phyloP scores from a whole-genome alignment of 2,797 vertebrate species.

The Acanthis flammea region DNA sequence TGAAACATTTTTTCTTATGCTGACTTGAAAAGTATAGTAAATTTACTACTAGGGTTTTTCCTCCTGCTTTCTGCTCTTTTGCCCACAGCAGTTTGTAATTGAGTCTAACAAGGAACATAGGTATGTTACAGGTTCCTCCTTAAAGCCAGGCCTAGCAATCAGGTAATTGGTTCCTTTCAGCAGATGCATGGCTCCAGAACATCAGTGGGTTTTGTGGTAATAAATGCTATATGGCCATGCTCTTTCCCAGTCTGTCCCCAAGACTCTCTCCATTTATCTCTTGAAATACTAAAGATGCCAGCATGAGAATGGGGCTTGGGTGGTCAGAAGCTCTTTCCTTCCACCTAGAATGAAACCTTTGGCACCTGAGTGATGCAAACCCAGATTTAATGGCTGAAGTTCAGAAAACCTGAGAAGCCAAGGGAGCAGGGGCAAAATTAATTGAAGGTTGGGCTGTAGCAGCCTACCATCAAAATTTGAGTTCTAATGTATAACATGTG shows the following conservation, averaged over 20 bases:
- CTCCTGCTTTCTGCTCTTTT: neutral
- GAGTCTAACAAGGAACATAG: neutral
- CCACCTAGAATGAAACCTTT: neutral
- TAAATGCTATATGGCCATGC: neutral
- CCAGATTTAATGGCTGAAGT: neutral
- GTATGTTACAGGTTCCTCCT: neutral
- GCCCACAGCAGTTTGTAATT: neutral
- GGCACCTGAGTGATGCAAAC: neutral
- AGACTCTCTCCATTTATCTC: neutral
- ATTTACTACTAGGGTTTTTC: neutral
- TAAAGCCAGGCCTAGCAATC: neutral
- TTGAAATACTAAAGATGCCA: neutral
- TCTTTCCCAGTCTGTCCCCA: neutral
- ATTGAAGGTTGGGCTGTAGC: slow-evolving; percentile 12
- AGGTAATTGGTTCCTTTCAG: neutral
- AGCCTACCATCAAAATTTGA: slow-evolving; percentile 32
- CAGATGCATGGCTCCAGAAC: neutral
- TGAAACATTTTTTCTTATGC: neutral
- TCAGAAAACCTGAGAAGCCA: slow-evolving; percentile 17
- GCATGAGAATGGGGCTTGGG: neutral
- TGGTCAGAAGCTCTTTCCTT: neutral
- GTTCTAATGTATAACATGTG: slow-evolving; percentile 33
- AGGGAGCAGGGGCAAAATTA: neutral
- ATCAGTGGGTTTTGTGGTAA: neutral
- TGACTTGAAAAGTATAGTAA: neutral